These are phyloP conservation scores for Ctenomys sociabilis DNA, from an alignment of 2,113 vertebrate genomes.

Conservation along the genomic window DNA sequence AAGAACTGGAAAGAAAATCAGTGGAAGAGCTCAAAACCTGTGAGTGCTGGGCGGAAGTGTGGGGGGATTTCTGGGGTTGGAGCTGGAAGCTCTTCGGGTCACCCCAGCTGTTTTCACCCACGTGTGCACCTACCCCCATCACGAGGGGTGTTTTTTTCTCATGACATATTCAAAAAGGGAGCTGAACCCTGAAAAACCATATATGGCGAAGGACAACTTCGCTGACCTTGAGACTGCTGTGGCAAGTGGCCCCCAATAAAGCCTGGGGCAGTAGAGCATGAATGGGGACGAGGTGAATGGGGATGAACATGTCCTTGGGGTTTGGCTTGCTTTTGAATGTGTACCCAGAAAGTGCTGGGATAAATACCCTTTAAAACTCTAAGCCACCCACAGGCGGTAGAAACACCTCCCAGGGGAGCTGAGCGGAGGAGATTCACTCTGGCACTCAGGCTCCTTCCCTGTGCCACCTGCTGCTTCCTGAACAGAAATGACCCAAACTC, in stretches of 20 bases:
- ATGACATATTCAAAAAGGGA: not conserved
- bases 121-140: accelerated
- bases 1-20: not conserved
- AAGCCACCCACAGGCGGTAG: not conserved
- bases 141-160: not conserved
- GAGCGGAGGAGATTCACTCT: not conserved
- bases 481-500: not conserved
- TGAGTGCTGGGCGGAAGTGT: accelerated
- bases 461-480: not conserved
- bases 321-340: constrained; percentile 51
- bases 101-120: accelerated
- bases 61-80: too few species aligned
- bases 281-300: not conserved
- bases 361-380: constrained; percentile 57
- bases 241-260: not conserved
- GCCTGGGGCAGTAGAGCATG: not conserved
- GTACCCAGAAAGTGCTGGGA: constrained; percentile 24
- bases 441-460: not conserved
- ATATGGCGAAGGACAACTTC: not conserved
- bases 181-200: not conserved
- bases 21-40: not conserved
- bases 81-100: not conserved
- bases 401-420: not conserved
- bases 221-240: not conserved
- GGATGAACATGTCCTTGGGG: not conserved